Evolutionary conservation across 1,140 invertebrate species (phyloP).

Genomic region (Nephila pilipes): DNA sequence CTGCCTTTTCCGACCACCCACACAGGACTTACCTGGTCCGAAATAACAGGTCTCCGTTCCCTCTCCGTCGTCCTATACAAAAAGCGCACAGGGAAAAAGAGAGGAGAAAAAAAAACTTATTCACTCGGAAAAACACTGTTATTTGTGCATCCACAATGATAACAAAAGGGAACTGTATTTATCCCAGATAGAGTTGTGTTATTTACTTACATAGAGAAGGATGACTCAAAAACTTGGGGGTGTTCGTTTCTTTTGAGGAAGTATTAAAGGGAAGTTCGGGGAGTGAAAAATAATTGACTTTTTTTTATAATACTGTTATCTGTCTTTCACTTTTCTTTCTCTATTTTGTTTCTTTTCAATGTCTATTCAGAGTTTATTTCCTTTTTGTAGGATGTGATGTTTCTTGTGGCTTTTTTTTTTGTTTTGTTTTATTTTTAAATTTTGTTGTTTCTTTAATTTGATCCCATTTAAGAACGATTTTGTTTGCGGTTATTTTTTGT

Average conservation of each 20-base stretch:
- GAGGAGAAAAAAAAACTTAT: constrained; percentile 14
- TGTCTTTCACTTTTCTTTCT: background rate
- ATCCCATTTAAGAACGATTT: constrained; percentile 1
- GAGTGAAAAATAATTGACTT: constrained; percentile 66
- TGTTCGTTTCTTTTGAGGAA: constrained; percentile 44
- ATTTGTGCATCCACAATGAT: constrained; percentile 54
- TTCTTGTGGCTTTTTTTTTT: background rate
- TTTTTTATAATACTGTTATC: background rate
- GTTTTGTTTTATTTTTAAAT: constrained; percentile 22
- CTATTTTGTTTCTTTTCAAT: constrained; percentile 10
- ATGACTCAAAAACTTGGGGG: constrained; percentile 68
- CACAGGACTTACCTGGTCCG: constrained; percentile 20
- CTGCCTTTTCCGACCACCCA: constrained; percentile 52
- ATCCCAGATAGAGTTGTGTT: constrained; percentile 71
- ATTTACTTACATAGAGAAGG: constrained; percentile 55
- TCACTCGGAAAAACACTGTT: constrained; percentile 68
- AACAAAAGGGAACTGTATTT: constrained; percentile 71
- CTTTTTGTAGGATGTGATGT: background rate
- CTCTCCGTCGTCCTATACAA: constrained; percentile 37
- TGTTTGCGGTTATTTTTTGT: background rate
- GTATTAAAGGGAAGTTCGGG: constrained; percentile 36
- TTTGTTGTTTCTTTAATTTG: constrained; percentile 8
- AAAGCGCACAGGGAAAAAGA: constrained; percentile 9
- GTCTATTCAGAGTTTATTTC: constrained; percentile 29
- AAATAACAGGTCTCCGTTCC: constrained; percentile 34